phyloP scores from a whole-genome alignment of 2,797 vertebrate genomes.

The Poliocrania exsul region DNA sequence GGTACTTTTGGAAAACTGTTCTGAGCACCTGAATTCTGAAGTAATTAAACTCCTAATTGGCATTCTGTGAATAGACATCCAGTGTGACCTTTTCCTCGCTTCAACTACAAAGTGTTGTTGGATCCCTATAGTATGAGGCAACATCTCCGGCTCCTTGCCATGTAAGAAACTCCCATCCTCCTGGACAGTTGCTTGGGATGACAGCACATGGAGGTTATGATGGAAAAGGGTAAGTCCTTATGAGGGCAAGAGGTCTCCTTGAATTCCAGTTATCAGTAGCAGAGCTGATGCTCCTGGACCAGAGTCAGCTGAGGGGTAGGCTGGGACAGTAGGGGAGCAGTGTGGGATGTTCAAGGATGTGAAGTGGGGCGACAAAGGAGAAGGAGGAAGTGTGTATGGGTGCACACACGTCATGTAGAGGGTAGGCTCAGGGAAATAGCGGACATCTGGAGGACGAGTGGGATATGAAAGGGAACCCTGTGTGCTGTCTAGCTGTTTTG shows the following conservation, averaged over 20 bases:
- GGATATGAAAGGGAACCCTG: conserved; percentile 5
- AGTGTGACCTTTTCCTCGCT: not conserved
- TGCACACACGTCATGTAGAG: accelerated
- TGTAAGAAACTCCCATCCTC: not conserved
- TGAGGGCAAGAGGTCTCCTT: not conserved
- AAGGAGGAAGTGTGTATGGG: not conserved
- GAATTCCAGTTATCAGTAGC: not conserved
- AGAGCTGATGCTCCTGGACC: not conserved
- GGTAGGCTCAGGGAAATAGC: not conserved
- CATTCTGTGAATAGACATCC: not conserved
- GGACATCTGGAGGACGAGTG: not conserved
- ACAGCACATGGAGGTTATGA: not conserved
- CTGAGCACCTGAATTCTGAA: not conserved
- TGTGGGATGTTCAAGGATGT: not conserved
- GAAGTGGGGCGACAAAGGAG: not conserved
- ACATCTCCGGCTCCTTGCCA: not conserved
- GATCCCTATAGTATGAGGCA: not conserved
- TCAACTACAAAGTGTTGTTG: not conserved
- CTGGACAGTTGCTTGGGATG: not conserved
- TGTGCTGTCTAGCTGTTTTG: conserved; percentile 43
- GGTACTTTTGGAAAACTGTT: not conserved
- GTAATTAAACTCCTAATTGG: not conserved
- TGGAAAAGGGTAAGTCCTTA: not conserved
- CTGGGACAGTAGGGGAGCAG: not conserved
- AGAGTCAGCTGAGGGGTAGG: not conserved